phyloP scores from a whole-genome alignment of 2,888 invertebrate genomes.

The Peribatodes rhomboidaria region DNA sequence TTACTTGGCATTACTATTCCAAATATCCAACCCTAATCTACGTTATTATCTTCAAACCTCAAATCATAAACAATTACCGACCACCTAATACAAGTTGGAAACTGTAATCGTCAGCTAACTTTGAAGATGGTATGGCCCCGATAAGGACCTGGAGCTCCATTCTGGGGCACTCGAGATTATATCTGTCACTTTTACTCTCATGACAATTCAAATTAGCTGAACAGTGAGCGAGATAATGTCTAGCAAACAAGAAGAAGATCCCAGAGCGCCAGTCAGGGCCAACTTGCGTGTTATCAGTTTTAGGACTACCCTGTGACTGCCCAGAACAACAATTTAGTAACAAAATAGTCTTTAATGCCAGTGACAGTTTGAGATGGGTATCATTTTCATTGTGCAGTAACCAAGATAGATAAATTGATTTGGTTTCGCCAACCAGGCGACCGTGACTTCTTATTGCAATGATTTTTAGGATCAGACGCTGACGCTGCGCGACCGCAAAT shows the following conservation, averaged over 20 bases:
- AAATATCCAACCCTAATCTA: slow-evolving; percentile 17
- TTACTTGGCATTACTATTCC: slow-evolving; percentile 5
- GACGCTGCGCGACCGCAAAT: too few relatives aligned
- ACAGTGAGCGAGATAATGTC: slow-evolving; percentile 1
- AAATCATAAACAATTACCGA: slow-evolving; percentile 39
- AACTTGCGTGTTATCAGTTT: slow-evolving; percentile 42
- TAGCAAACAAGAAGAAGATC: background rate
- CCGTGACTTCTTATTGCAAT: too few relatives aligned
- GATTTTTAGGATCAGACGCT: too few relatives aligned
- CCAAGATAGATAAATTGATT: too few relatives aligned
- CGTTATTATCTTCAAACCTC: slow-evolving; percentile 19
- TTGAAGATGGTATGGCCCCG: slow-evolving; percentile 41
- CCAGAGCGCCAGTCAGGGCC: slow-evolving; percentile 16
- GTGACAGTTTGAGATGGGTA: slow-evolving; percentile 1
- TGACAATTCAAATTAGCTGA: background rate
- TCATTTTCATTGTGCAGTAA: background rate
- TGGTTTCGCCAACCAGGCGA: too few relatives aligned
- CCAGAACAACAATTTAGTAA: slow-evolving; percentile 15
- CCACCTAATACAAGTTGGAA: slow-evolving; percentile 31
- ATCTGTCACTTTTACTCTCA: background rate
- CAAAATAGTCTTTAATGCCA: background rate
- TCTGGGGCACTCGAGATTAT: slow-evolving; percentile 4
- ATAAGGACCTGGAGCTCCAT: slow-evolving; percentile 31
- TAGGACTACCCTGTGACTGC: slow-evolving; percentile 15
- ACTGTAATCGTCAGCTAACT: slow-evolving; percentile 29